Evolutionary conservation across 2,113 vertebrate species (phyloP).

Genomic region (Osmerus mordax): DNA sequence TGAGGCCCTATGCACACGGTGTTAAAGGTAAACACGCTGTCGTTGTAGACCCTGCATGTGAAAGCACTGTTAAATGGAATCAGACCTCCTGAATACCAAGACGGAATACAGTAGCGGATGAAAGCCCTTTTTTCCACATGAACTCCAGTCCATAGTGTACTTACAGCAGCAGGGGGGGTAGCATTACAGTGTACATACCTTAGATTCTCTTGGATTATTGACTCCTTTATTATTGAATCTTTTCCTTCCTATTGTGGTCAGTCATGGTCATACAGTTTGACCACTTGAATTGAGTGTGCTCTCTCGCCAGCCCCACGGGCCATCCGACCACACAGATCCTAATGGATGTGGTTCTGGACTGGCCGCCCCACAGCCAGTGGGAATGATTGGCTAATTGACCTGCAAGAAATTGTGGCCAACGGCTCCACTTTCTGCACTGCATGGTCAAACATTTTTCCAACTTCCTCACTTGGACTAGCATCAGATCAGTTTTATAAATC

Average conservation of each 20-base stretch:
- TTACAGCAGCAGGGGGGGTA: neutral
- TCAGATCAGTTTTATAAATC: slow-evolving; percentile 6
- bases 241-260: slow-evolving; percentile 22
- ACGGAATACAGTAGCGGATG: too few relatives aligned
- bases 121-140: too few relatives aligned
- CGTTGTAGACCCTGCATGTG: too few relatives aligned
- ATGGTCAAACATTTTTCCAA: slow-evolving; percentile 23
- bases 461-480: neutral
- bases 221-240: slow-evolving; percentile 40
- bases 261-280: slow-evolving; percentile 23
- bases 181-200: neutral
- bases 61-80: too few relatives aligned
- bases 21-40: too few relatives aligned
- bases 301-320: slow-evolving; percentile 33
- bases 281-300: slow-evolving; percentile 36
- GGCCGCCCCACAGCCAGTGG: slow-evolving; percentile 36
- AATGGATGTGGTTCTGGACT: slow-evolving; percentile 38
- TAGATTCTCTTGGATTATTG: slow-evolving; percentile 17
- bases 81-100: too few relatives aligned
- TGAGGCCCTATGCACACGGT: slow-evolving; percentile 13
- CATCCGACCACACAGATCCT: slow-evolving; percentile 29
- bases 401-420: slow-evolving; percentile 42
- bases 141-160: too few relatives aligned
- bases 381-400: slow-evolving; percentile 52
- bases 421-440: slow-evolving; percentile 19